Conservation (phyloP, 2,797 vertebrate species). For the Ptychadena robeensis region DNA sequence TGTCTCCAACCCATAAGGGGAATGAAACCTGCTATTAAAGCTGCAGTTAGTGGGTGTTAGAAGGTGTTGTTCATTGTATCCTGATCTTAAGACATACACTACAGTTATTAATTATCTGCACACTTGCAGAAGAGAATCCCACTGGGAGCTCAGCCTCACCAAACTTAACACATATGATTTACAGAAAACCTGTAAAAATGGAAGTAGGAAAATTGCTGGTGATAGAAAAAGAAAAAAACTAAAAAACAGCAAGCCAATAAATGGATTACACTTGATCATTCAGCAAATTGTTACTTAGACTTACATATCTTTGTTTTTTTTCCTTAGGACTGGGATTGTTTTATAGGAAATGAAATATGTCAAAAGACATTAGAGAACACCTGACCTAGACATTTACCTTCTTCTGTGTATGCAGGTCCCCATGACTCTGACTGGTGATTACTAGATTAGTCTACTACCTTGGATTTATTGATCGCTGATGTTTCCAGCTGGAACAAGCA, state of each 20-base stretch:
- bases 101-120: conserved; percentile 61
- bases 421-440: too few relatives aligned
- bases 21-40: conserved; percentile 74
- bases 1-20: conserved; percentile 66
- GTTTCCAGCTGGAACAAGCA: too few relatives aligned
- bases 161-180: conserved; percentile 19
- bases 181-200: conserved; percentile 16
- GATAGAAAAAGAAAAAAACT: background rate
- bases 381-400: too few relatives aligned
- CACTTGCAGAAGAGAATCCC: conserved; percentile 30
- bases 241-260: background rate
- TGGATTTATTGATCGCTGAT: too few relatives aligned
- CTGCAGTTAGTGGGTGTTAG: conserved; percentile 64
- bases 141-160: conserved; percentile 28
- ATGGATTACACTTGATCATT: background rate
- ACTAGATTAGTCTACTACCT: too few relatives aligned
- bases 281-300: background rate
- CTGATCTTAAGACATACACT: conserved; percentile 47
- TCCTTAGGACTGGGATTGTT: too few relatives aligned
- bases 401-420: too few relatives aligned
- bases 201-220: background rate
- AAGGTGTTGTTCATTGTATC: conserved; percentile 63
- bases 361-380: too few relatives aligned
- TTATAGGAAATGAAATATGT: too few relatives aligned
- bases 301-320: too few relatives aligned